Conservation (phyloP, 2,888 invertebrate species). For the Diadegma fenestrale region DNA sequence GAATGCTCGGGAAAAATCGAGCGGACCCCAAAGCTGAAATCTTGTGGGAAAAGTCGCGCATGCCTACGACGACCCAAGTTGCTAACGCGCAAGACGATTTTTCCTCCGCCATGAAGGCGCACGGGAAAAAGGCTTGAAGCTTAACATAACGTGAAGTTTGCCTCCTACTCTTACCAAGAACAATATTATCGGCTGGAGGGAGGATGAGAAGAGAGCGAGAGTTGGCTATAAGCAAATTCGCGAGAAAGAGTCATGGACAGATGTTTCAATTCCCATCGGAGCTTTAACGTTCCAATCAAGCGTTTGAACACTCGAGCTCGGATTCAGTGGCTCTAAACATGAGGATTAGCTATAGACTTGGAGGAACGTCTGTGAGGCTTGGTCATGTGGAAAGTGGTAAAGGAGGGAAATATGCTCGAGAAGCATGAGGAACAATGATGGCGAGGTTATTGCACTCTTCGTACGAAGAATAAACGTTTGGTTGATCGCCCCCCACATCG, state of each 20-base stretch:
- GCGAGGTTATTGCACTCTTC: conserved; percentile 62
- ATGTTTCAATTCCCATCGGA: conserved; percentile 44
- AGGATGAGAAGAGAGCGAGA: background rate
- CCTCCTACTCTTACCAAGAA: background rate
- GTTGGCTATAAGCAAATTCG: background rate
- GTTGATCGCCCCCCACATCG: conserved; percentile 13
- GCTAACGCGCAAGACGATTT: conserved; percentile 19
- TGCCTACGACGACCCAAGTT: background rate
- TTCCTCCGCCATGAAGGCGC: background rate
- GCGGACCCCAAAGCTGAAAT: background rate
- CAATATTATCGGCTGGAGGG: background rate
- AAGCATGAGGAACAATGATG: conserved; percentile 32
- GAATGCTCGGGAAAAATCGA: background rate
- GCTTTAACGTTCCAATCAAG: background rate
- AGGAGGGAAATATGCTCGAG: conserved; percentile 16
- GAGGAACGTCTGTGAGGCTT: background rate
- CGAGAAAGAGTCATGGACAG: conserved; percentile 18
- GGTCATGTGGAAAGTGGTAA: background rate
- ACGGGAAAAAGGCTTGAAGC: background rate
- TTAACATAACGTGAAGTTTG: background rate
- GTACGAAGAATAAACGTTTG: conserved; percentile 38
- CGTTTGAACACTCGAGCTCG: background rate
- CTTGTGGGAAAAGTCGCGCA: background rate
- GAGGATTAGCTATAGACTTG: conserved; percentile 25
- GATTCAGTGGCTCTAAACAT: conserved; percentile 15